phyloP scores from a whole-genome alignment of 2,797 vertebrate species.

The Syncerus caffer region DNA sequence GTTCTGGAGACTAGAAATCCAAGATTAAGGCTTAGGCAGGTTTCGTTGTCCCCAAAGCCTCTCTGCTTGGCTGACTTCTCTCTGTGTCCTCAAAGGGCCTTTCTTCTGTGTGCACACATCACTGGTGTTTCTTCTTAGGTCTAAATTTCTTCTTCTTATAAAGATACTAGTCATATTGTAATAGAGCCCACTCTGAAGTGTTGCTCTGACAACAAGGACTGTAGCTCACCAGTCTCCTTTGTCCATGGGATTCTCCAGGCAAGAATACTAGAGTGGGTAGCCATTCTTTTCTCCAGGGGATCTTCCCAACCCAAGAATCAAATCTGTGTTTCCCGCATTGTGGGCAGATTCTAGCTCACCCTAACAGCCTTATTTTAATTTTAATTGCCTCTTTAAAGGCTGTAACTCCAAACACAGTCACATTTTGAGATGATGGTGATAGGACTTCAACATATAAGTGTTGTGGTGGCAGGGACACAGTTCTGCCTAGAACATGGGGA shows the following conservation, averaged over 20 bases:
- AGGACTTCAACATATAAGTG: neutral
- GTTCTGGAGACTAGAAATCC: neutral
- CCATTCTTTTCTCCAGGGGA: neutral
- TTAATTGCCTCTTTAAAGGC: neutral
- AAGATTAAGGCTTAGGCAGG: neutral
- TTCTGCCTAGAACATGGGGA: neutral
- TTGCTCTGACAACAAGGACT: neutral
- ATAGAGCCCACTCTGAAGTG: neutral
- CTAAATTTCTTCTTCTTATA: neutral
- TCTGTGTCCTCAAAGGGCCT: neutral
- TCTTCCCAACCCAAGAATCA: neutral
- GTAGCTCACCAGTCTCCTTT: neutral
- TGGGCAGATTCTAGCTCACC: neutral
- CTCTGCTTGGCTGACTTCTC: neutral
- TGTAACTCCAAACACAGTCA: neutral
- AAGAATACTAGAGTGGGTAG: neutral
- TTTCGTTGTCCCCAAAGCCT: neutral
- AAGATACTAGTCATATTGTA: neutral
- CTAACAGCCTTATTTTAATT: neutral
- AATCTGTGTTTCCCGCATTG: neutral
- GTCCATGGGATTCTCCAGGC: neutral
- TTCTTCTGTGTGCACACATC: neutral
- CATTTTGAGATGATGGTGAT: neutral
- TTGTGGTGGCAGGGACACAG: neutral
- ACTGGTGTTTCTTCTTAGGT: neutral